Evolutionary conservation across 2,888 invertebrate species (phyloP).

Genomic region (Sturmia bella): DNA sequence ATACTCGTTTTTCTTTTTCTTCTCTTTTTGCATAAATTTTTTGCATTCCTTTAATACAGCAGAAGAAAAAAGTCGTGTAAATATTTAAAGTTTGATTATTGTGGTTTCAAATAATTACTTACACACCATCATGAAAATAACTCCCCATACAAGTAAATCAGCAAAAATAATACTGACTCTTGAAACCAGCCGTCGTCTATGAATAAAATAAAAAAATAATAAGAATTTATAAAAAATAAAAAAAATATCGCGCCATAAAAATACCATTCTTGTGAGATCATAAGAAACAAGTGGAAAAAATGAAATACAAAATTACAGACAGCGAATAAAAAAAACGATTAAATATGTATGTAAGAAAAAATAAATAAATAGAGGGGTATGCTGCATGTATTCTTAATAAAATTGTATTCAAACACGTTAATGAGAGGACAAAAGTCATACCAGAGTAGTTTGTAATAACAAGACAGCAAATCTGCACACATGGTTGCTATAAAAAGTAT

Average conservation of each 20-base stretch:
- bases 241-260: conserved; percentile 59
- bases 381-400: not conserved
- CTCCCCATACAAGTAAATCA: conserved; percentile 26
- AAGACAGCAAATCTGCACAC: not conserved
- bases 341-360: conserved; percentile 16
- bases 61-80: conserved; percentile 33
- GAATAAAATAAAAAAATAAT: conserved; percentile 46
- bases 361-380: not conserved
- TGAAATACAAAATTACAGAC: conserved; percentile 32
- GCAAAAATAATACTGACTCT: conserved; percentile 38
- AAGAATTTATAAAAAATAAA: conserved; percentile 25
- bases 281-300: conserved; percentile 55
- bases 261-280: conserved; percentile 69
- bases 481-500: not conserved
- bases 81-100: conserved; percentile 50
- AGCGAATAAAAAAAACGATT: conserved; percentile 47
- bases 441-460: not conserved
- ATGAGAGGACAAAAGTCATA: conserved; percentile 6
- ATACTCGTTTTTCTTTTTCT: not conserved
- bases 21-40: conserved; percentile 1
- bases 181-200: conserved; percentile 36
- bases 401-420: conserved; percentile 48
- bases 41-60: conserved; percentile 6
- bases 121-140: conserved; percentile 31
- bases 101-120: conserved; percentile 52